Evolutionary conservation across 2,888 invertebrate species (phyloP), one percentile per base, ranked within the genome.

Genomic region (Gandaritis pyraliata): DNA sequence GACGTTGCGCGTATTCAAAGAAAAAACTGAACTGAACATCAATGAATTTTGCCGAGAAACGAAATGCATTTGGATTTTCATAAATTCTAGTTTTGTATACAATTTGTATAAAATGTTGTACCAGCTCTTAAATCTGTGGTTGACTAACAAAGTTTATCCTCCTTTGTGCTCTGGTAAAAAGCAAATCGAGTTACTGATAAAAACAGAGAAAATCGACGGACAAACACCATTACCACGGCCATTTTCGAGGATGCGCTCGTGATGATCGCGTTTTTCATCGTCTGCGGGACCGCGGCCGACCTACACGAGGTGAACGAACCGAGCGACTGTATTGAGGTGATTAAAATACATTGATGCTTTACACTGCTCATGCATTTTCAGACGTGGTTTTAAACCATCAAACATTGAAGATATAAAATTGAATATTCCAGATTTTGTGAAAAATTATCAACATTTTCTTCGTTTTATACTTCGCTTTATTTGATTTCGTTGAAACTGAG

Each of bases 191-290:
- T 92, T 92, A 92, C 86, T 74, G 81, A 70, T 78, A 85, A 87
- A 91, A 92, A 90, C 87, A 90, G 89, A 90, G 82, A 89, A 88
- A 92, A 92, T 91, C 88, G 79, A 90, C 90, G 81, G 83, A 91
- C 90, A 90, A 91, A 92, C 81, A 89, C 83, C 80, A 90, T 91
- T 91, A 91, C 75, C 86, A 89, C 88, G 89, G 89, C 86, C 85
- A 87, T 90, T 89, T 90, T 83, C 81, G 83, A 85, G 83, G 83
- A 83, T 80, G 83, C 85, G 87, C 87, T 90, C 91, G 91, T 91
- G 91, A 91, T 86, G 86, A 77, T 74, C 69, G 72, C 70, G 86
- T 88, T 90, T 90, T 91, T 90, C 88, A 87, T 81, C 70, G 66
- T 74, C 61, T 57, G 63, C 47, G 62, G 56, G 66, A 74, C 61